phyloP scores from a whole-genome alignment of 2,888 invertebrate species.

The Sinelater perroti region DNA sequence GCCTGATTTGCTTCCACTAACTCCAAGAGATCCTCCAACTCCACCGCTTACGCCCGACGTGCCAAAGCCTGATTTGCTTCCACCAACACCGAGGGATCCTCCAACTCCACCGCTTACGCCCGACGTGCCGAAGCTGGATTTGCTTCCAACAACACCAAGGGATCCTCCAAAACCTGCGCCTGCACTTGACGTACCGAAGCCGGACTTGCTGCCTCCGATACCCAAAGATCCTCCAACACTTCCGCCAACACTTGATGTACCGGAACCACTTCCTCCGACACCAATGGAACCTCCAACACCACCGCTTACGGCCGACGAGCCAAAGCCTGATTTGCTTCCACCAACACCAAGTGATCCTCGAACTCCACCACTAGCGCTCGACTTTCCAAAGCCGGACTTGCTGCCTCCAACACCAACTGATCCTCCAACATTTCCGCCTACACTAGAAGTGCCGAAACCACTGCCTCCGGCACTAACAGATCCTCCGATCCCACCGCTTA shows the following conservation, averaged over 20 bases:
- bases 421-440: constrained; percentile 23
- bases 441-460: no score
- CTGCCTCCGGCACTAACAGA: constrained; percentile 16
- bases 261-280: background rate
- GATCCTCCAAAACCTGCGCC: no score
- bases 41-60: no score
- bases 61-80: no score
- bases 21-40: no score
- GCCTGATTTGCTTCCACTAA: no score
- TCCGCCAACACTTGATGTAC: background rate
- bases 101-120: no score
- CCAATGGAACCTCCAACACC: constrained; percentile 2
- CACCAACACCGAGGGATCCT: no score
- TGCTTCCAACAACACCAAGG: no score
- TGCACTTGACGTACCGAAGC: no score
- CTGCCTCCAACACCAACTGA: constrained; percentile 21
- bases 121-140: no score
- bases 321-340: no score
- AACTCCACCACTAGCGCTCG: constrained; percentile 10
- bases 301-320: background rate
- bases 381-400: constrained; percentile 5
- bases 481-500: constrained; percentile 13
- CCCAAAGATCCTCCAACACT: constrained; percentile 20
- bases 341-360: constrained; percentile 3
- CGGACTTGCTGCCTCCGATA: constrained; percentile 9